These are phyloP conservation scores for Drosophila niveifrons DNA, from an alignment of 2,888 invertebrate species.

Conservation along the genomic window DNA sequence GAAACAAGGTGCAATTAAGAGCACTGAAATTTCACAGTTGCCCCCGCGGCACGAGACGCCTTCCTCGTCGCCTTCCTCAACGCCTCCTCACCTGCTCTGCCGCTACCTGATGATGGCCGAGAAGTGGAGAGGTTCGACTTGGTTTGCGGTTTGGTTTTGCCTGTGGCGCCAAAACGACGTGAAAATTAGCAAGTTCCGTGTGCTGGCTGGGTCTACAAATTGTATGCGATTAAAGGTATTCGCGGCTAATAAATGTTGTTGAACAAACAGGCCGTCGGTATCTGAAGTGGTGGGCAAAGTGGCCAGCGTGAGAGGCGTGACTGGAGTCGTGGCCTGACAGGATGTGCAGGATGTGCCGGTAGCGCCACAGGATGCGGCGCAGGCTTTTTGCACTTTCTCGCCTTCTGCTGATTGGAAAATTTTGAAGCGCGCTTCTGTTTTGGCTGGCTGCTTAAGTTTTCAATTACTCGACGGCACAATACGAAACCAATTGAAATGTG, in stretches of 20 bases:
- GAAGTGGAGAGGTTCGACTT: conserved; percentile 4
- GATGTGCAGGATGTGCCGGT: conserved; percentile 67
- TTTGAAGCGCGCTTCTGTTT: conserved; percentile 54
- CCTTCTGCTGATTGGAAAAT: conserved; percentile 64
- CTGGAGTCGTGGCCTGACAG: conserved; percentile 41
- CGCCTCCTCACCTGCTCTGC: neutral
- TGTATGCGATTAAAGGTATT: conserved; percentile 79
- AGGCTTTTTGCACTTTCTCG: conserved; percentile 41
- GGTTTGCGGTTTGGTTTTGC: conserved; percentile 15
- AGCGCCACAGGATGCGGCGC: conserved; percentile 33
- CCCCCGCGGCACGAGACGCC: neutral
- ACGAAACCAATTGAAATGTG: conserved; percentile 69
- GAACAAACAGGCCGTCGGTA: conserved; percentile 52
- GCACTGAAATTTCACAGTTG: conserved; percentile 41
- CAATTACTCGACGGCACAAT: conserved; percentile 72
- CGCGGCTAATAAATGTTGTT: conserved; percentile 79
- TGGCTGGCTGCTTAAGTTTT: conserved; percentile 70
- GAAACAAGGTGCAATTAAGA: conserved; percentile 74
- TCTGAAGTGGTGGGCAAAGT: neutral
- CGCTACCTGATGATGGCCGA: neutral
- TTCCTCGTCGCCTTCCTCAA: neutral
- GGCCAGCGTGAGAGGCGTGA: conserved; percentile 23
- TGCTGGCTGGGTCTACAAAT: conserved; percentile 62
- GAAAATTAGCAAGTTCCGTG: conserved; percentile 75
- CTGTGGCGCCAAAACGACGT: conserved; percentile 62